Evolutionary conservation across 2,797 vertebrate genomes (phyloP).

Genomic region (Lemur catta): DNA sequence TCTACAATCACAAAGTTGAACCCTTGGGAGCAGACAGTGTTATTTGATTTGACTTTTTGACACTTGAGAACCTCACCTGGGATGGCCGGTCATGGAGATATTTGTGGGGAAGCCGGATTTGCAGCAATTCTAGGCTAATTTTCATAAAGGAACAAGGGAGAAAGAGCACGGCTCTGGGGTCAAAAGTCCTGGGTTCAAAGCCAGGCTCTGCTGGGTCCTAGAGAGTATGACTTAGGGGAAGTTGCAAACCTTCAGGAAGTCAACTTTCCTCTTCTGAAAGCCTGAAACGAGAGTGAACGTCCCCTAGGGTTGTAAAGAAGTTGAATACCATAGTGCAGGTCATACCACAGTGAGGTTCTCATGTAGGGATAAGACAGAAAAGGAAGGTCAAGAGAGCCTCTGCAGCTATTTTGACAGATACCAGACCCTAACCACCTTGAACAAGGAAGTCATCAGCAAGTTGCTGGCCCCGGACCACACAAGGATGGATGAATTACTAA

Average conservation of each 20-base stretch:
- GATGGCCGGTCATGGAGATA: background rate
- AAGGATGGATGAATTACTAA: background rate
- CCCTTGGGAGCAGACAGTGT: background rate
- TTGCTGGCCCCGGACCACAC: background rate
- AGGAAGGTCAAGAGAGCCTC: background rate
- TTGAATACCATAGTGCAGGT: background rate
- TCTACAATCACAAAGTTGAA: background rate
- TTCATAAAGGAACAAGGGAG: background rate
- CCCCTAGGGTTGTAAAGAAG: background rate
- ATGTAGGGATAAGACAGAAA: background rate
- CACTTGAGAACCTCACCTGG: slow-evolving; percentile 15
- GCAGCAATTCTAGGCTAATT: background rate
- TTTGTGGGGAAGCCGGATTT: background rate
- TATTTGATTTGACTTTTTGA: background rate
- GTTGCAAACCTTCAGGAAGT: background rate
- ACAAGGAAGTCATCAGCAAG: background rate
- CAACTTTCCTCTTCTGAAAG: background rate
- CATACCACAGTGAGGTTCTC: background rate
- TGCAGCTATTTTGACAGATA: background rate
- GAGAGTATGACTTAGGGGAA: background rate
- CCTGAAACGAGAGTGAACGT: background rate
- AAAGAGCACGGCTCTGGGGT: background rate
- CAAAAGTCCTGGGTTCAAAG: background rate
- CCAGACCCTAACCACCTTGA: background rate
- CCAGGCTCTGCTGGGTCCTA: background rate